Evolutionary conservation across 2,888 invertebrate genomes (phyloP).

Genomic region (Eledona agricola): DNA sequence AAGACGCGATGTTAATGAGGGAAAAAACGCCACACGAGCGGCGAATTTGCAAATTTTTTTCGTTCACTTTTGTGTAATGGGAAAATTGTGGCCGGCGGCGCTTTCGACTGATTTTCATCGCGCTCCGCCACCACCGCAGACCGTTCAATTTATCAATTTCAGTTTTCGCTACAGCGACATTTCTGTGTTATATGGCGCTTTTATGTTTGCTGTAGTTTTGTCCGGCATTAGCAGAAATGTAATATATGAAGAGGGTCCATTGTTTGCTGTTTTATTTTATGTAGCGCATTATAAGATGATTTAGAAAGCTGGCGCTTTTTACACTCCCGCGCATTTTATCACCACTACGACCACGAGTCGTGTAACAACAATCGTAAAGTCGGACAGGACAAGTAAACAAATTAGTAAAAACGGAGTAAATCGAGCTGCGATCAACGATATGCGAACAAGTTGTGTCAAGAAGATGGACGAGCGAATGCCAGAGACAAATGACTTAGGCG

Average conservation of each 20-base stretch:
- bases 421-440: slow-evolving; percentile 23
- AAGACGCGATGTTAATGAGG: background rate
- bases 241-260: slow-evolving; percentile 51
- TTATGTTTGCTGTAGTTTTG: slow-evolving; percentile 52
- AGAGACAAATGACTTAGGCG: slow-evolving; percentile 34
- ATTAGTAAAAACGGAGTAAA: slow-evolving; percentile 1
- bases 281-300: slow-evolving; percentile 50
- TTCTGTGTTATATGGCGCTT: slow-evolving; percentile 51
- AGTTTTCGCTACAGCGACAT: slow-evolving; percentile 52
- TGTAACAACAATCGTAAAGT: background rate
- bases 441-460: slow-evolving; percentile 36
- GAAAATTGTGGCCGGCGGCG: slow-evolving; percentile 39
- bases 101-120: slow-evolving; percentile 51
- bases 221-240: slow-evolving; percentile 53
- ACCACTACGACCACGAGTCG: too few species aligned
- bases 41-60: too few species aligned
- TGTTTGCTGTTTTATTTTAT: slow-evolving; percentile 52
- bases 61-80: slow-evolving; percentile 11
- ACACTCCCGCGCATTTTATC: too few species aligned
- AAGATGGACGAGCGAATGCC: slow-evolving; percentile 37
- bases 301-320: slow-evolving; percentile 48
- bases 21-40: slow-evolving; percentile 9
- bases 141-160: slow-evolving; percentile 54
- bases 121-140: slow-evolving; percentile 42
- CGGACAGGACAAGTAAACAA: background rate